Evolutionary conservation across 2,797 vertebrate species (phyloP).

Genomic region (Urosaurus nigricauda): DNA sequence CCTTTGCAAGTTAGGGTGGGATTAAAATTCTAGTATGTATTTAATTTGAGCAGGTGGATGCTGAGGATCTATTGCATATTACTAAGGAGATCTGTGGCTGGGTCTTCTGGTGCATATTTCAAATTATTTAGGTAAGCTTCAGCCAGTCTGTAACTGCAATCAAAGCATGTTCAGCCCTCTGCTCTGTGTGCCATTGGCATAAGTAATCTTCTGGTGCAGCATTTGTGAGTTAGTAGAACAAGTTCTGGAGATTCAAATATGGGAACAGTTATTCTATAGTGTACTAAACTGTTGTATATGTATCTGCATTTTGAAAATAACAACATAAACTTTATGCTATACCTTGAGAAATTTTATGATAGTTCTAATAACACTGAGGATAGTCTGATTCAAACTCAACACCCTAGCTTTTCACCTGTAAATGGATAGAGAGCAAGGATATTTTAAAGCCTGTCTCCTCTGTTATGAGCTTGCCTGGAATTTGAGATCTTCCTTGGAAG

Average conservation of each 20-base stretch:
- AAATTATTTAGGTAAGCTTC: background rate
- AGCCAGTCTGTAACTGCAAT: background rate
- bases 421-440: too few relatives aligned
- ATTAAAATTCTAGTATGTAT: background rate
- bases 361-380: background rate
- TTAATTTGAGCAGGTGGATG: background rate
- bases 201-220: background rate
- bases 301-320: background rate
- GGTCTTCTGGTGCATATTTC: background rate
- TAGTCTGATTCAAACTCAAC: background rate
- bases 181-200: background rate
- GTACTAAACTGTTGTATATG: background rate
- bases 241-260: background rate
- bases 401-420: too few relatives aligned
- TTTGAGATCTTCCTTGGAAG: too few relatives aligned
- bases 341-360: background rate
- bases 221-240: background rate
- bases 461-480: too few relatives aligned
- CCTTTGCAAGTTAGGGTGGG: background rate
- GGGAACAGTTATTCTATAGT: background rate
- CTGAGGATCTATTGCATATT: background rate
- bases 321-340: background rate
- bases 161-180: background rate
- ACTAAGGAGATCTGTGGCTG: background rate
- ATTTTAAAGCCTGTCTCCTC: too few relatives aligned